Base-by-base conservation (phyloP, 1,140 invertebrate genomes). In the Apis cerana region DNA sequence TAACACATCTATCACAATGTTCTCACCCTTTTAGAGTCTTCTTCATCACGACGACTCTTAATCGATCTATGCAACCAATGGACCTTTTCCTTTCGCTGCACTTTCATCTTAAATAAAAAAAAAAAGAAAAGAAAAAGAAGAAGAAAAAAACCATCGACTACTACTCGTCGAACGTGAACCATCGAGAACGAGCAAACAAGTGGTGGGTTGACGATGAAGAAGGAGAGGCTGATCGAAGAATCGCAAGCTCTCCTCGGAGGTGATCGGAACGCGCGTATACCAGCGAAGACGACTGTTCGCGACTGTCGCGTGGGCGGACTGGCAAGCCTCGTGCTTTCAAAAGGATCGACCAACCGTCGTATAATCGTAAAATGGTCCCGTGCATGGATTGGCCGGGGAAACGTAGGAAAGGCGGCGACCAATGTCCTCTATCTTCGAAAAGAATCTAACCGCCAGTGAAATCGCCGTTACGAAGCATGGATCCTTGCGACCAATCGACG, bases 281-380 rank as follows among this genome's bases (percentile, higher is more conserved):
- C 78, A 89, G 82, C 85, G 88, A 78, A 79, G 80, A 87, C 48
- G 75, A 76, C 23, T 54, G 77, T 52, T n/a, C 62, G 13, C 62
- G 75, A 78, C 74, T 62, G 59, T 21, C 74, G 78, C 65, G 78
- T 88, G 86, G 86, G 86, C 86, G 86, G 85, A 84, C 79, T 87
- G 78, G 23, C 62, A 52, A 48, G 27, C 75, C 68, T 69, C 68
- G 64, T 58, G 85, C 62, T 76, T n/a, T 27, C 52, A 1, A 21
- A 56, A 82, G 74, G 75, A 80, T 80, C 82, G 77, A 82, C 86
- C 86, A 88, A 88, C 78, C 85, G 65, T 58, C 15, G 75, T 52
- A 52, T 23, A 59, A 78, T 72, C 78, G 70, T 84, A 71, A 84
- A 87, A 77, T 70, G 75, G 70, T 71, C 64, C 54, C 70, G 67